Conservation (phyloP, 2,797 vertebrate species). For the Delichon dasypus region DNA sequence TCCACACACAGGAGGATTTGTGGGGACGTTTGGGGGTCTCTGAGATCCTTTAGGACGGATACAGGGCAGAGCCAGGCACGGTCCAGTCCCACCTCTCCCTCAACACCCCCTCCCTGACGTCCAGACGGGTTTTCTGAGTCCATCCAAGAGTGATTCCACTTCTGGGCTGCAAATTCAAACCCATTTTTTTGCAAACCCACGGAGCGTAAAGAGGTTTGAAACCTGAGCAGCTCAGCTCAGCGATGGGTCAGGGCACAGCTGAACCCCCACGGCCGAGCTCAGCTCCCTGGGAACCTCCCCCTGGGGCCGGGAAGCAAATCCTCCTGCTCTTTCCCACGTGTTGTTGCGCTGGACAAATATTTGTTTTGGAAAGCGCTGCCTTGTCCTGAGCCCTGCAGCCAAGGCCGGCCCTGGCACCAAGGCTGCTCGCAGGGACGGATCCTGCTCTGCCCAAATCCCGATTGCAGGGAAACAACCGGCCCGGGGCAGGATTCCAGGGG, state of each 20-base stretch:
- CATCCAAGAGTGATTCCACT: not conserved
- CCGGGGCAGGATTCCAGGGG: not conserved
- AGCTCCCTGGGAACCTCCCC: not conserved
- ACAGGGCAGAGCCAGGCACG: not conserved
- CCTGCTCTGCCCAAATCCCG: fast-evolving
- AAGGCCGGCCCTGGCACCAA: slow-evolving; percentile 16
- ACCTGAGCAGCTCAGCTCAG: not conserved
- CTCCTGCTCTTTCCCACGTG: slow-evolving; percentile 36
- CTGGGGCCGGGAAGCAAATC: not conserved
- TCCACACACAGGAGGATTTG: fast-evolving
- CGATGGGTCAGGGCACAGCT: not conserved
- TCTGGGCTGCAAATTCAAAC: not conserved
- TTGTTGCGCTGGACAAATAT: not conserved
- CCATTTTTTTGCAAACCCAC: not conserved
- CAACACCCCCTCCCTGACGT: no score
- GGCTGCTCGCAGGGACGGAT: not conserved
- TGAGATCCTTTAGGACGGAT: fast-evolving
- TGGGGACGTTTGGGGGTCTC: not conserved
- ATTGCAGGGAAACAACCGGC: fast-evolving
- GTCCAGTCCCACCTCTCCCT: no score
- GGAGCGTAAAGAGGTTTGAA: not conserved
- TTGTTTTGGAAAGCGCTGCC: slow-evolving; percentile 42
- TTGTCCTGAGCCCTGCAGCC: slow-evolving; percentile 9
- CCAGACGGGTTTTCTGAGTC: not conserved
- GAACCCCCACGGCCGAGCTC: not conserved